Conservation (phyloP, 2,888 invertebrate species). For the Stegana nigrithorax region DNA sequence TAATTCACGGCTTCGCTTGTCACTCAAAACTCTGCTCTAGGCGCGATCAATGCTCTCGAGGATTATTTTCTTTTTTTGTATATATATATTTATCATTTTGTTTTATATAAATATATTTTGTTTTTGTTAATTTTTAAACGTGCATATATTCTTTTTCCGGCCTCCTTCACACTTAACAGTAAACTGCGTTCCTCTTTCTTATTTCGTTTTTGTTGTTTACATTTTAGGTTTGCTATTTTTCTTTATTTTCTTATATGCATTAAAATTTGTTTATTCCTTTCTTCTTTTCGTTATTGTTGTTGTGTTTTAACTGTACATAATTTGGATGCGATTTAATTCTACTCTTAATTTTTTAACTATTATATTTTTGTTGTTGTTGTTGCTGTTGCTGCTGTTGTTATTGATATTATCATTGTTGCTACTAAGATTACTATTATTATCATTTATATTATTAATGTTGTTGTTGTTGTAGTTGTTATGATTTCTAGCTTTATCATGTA, state of each 20-base stretch:
- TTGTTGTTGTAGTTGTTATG: slow-evolving; percentile 25
- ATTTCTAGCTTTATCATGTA: slow-evolving; percentile 14
- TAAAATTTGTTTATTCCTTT: slow-evolving; percentile 21
- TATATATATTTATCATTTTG: no score
- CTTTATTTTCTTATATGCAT: slow-evolving; percentile 23
- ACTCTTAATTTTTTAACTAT: slow-evolving; percentile 62
- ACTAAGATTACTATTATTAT: slow-evolving; percentile 29
- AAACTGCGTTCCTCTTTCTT: slow-evolving; percentile 2
- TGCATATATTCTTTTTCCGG: background rate
- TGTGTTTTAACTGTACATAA: slow-evolving; percentile 61
- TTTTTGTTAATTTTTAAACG: no score
- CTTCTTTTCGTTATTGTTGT: slow-evolving; percentile 1
- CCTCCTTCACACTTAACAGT: background rate
- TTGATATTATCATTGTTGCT: slow-evolving; percentile 27
- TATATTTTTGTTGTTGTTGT: slow-evolving; percentile 39
- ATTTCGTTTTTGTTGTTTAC: slow-evolving; percentile 10
- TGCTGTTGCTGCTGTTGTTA: slow-evolving; percentile 32
- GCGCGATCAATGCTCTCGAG: no score
- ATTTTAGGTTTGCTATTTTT: background rate
- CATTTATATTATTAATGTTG: slow-evolving; percentile 29
- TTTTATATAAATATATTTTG: no score
- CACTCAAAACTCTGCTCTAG: no score
- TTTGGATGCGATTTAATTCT: slow-evolving; percentile 64
- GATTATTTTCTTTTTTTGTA: no score
- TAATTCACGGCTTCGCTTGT: no score